phyloP scores from a whole-genome alignment of 2,113 vertebrate genomes.

The Forbesichthys agassizii region DNA sequence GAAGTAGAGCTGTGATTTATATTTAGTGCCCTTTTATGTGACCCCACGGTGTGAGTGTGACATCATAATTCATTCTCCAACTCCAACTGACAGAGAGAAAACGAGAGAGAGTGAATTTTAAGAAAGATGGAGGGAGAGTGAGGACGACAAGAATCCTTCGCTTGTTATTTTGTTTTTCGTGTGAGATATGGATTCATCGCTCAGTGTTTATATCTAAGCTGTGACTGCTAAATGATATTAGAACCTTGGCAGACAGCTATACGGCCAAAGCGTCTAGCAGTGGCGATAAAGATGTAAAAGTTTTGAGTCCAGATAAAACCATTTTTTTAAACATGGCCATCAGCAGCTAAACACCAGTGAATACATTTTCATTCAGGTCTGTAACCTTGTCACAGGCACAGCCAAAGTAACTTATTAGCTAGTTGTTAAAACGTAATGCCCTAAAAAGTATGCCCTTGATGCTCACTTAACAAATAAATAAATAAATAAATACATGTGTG shows the following conservation, averaged over 20 bases:
- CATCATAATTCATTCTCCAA: not conserved
- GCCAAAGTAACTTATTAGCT: constrained; percentile 11
- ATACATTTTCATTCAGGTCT: constrained; percentile 10
- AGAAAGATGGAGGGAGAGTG: not conserved
- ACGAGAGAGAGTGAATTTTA: not conserved
- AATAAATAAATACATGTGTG: no score
- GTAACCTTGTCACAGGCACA: not conserved
- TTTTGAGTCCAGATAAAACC: constrained; percentile 19
- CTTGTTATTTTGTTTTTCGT: not conserved
- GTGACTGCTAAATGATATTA: constrained; percentile 22
- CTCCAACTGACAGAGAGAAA: not conserved
- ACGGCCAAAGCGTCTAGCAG: constrained; percentile 19
- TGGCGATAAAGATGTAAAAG: constrained; percentile 20
- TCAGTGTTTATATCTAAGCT: constrained; percentile 16
- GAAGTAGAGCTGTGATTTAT: not conserved
- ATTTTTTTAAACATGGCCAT: not conserved
- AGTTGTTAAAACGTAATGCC: not conserved
- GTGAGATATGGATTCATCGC: constrained; percentile 14
- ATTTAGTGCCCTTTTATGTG: constrained; percentile 18
- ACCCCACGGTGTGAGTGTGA: not conserved
- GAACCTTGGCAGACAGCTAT: constrained; percentile 34
- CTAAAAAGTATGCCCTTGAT: constrained; percentile 2
- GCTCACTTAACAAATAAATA: no score
- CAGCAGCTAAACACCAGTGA: not conserved
- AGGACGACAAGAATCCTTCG: not conserved